Conservation (phyloP, 2,113 vertebrate species). For the Strix aluco region DNA sequence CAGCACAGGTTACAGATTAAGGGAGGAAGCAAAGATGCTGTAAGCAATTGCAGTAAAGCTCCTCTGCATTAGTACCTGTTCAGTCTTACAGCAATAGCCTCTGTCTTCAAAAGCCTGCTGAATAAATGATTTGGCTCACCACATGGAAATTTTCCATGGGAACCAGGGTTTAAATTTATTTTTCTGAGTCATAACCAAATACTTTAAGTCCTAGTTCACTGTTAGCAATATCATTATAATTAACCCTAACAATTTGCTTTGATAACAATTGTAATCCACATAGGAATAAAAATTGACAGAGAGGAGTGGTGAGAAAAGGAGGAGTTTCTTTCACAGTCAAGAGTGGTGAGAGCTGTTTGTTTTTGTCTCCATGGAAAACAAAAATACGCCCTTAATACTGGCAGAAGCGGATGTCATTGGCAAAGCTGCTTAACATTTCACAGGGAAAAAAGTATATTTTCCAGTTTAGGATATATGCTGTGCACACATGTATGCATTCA, state of each 20-base stretch:
- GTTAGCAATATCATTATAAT: neutral
- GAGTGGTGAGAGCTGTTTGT: neutral
- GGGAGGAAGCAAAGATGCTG: neutral
- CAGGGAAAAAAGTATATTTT: neutral
- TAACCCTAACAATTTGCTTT: neutral
- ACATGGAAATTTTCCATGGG: neutral
- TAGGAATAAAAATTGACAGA: neutral
- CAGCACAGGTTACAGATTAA: neutral
- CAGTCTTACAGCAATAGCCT: neutral
- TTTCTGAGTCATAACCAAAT: neutral
- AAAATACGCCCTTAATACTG: neutral
- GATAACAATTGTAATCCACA: neutral
- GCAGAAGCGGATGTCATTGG: neutral
- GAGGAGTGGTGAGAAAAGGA: neutral
- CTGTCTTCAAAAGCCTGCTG: neutral
- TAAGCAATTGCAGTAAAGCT: neutral
- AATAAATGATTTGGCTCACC: neutral
- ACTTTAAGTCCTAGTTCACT: neutral
- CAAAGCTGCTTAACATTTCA: neutral
- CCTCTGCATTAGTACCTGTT: neutral
- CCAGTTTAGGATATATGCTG: neutral
- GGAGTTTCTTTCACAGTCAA: neutral
- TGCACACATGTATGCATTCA: neutral
- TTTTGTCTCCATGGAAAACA: neutral
- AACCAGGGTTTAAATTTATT: neutral